These are phyloP conservation scores for Alosa sapidissima DNA, from an alignment of 2,797 vertebrate species.

Conservation along the genomic window DNA sequence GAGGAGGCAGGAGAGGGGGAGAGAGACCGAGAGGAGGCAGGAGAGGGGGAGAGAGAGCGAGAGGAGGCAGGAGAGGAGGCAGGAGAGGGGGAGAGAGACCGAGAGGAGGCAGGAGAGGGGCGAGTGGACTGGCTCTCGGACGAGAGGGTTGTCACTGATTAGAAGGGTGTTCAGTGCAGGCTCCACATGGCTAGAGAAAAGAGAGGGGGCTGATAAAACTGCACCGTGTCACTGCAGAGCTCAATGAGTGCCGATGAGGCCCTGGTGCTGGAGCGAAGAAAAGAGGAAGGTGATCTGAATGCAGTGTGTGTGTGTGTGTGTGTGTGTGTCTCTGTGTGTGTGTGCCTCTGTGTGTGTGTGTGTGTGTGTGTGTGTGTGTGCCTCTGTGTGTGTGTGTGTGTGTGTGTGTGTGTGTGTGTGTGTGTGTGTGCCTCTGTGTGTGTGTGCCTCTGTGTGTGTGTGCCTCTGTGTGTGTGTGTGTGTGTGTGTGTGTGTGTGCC, in stretches of 20 bases:
- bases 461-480: slow-evolving; percentile 11
- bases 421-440: neutral
- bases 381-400: too few species aligned
- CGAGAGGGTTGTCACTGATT: slow-evolving; percentile 50
- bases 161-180: slow-evolving; percentile 40
- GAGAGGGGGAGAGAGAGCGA: too few species aligned
- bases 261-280: slow-evolving; percentile 21
- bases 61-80: too few species aligned
- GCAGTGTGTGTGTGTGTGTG: slow-evolving; percentile 11
- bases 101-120: slow-evolving; percentile 14
- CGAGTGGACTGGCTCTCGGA: slow-evolving; percentile 39
- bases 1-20: too few species aligned
- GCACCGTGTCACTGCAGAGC: slow-evolving; percentile 44
- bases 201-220: slow-evolving; percentile 46
- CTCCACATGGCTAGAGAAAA: slow-evolving; percentile 37
- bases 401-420: too few species aligned
- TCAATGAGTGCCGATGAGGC: slow-evolving; percentile 40
- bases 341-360: neutral
- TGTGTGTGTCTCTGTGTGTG: too few species aligned
- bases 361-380: neutral
- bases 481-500: too few species aligned
- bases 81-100: too few species aligned
- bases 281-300: slow-evolving; percentile 28
- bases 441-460: too few species aligned
- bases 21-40: too few species aligned